Base-by-base conservation (phyloP, 2,113 vertebrate species). In the Anhinga rufa region DNA sequence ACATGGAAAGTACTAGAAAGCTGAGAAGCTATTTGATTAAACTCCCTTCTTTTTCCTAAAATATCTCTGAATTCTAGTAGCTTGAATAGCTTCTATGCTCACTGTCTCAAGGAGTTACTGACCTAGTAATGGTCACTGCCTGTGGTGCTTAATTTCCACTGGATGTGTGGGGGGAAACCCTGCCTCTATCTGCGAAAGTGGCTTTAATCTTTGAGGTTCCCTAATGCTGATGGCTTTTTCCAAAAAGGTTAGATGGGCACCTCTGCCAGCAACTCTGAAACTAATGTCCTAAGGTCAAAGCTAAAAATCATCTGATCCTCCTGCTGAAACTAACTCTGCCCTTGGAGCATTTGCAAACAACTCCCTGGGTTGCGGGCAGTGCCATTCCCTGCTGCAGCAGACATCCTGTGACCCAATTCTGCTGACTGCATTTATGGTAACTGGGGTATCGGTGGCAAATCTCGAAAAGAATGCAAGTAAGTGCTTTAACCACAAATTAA, bases 301-400 rank as follows among this genome's bases (percentile, higher is more conserved):
- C 62, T 86, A 54, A 54, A 40, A 78, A 49, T 10, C 7, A 9
- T 15, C 32, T 26, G 54, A 49, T 54, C 48, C 51, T 44, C 34
- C 28, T 95, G 28, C 44, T 69, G 16, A 51, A 81, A 9, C 46
- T 9, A 19, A 8, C 55, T 78, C 48, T 79, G 29, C 71, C 40
- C 72, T 52, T 1, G 1, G 46, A 61, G 46, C 14, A 2, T 26
- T 65, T 54, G 13, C 46, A 26, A 42, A 14, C 4, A 3, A 1
- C 71, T 31, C 49, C 49, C 17, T 21, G 1, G 4, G 68, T 3
- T 8, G 48, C 0, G 58, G 78, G 86, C 78, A 62, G 20, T 9
- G 31, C 69, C 28, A 5, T 22, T 52, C n/a, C 65, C 61, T 4
- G 2, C 36, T 8, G 69, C 40, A 42, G 65, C 54, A 22, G 81